Base-by-base conservation (phyloP, 92 coral and sea anemone species). In the Phymanthus crucifer region DNA sequence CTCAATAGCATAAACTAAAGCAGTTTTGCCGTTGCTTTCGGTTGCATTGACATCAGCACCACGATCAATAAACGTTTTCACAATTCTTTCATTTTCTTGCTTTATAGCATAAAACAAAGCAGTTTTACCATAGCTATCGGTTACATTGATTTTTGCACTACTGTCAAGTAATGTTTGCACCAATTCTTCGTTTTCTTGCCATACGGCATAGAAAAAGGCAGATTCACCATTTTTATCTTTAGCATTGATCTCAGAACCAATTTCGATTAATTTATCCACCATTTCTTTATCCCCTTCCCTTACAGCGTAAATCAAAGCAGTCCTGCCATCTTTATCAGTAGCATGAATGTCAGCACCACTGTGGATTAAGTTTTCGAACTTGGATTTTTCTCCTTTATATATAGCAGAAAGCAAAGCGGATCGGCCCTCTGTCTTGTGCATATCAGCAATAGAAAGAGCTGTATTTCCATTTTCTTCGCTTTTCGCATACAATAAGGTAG, bases 101-200 rank as follows among this genome's bases (percentile, higher is more conserved):
- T 68, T 8, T 14, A 18, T 36, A 19, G 78, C 66, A 80, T 43
- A 24, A 68, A 69, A 12, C 31, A 80, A 27, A 48, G 84, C 78
- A 2, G 84, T 71, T 45, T 80, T 46, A 10, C 14, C 18, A 17
- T 3, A 47, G 6, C 2, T 27, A 61, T 81, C 80, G 11, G 40
- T 6, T 37, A 27, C 21, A 40, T 81, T 78, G 16, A 78, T 37
- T 26, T 78, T 35, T 12, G 82, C 82, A 4, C 65, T 66, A 7
- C 16, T 29, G 21, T 66, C 40, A 16, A 78, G 31, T 14, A 78
- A 33, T 27, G 1, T 14, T 8, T 12, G 17, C 2, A 36, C 27
- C 3, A 33, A 2, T 12, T 6, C 16, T 24, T 34, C 46, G 14
- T 57, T 57, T 6, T 61, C 47, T 13, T 32, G 18, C 1, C 1